Evolutionary conservation across 2,113 vertebrate species (phyloP).

Genomic region (Cricetomys ansorgei): DNA sequence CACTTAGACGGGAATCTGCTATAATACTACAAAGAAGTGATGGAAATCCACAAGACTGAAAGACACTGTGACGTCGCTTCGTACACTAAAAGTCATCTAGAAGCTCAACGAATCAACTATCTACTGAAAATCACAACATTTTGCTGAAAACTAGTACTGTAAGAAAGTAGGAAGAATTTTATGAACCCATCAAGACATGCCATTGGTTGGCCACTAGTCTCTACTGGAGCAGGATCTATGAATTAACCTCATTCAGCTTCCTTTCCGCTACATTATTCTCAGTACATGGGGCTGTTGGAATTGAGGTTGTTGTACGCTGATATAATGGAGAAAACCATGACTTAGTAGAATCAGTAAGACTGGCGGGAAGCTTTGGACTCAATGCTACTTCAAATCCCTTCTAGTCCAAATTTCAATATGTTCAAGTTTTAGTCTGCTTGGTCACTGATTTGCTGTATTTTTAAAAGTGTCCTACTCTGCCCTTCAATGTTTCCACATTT

Average conservation of each 20-base stretch:
- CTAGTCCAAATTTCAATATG: neutral
- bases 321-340: neutral
- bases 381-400: neutral
- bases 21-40: neutral
- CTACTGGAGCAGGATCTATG: neutral
- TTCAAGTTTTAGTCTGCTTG: neutral
- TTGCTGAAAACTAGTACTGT: neutral
- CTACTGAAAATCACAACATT: neutral
- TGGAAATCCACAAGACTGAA: neutral
- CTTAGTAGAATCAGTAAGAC: neutral
- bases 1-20: neutral
- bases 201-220: neutral
- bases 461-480: neutral
- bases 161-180: neutral
- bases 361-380: neutral
- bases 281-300: too few species aligned
- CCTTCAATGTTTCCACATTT: neutral
- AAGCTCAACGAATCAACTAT: neutral
- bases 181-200: neutral
- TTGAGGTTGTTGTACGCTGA: neutral
- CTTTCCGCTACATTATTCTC: neutral
- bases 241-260: neutral
- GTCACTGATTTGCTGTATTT: neutral
- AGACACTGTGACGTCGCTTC: neutral
- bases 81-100: slow-evolving; percentile 1